Conservation (phyloP, 2,797 vertebrate species). For the Sebastes umbrosus region DNA sequence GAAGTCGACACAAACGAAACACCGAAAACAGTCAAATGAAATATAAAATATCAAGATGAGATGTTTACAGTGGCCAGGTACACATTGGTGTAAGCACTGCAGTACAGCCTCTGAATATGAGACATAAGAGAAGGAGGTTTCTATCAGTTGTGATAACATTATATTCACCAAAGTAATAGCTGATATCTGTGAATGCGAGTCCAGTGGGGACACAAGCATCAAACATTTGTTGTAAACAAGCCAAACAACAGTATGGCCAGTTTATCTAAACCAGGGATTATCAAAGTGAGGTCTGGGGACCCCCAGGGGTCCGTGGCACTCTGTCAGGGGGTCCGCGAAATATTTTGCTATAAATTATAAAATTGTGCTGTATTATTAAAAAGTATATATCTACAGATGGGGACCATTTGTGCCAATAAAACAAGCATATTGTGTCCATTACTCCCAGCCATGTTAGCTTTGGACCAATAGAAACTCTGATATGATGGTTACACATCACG, state of each 20-base stretch:
- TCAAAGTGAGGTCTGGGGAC: too few relatives aligned
- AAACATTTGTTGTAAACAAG: neutral
- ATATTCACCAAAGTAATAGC: neutral
- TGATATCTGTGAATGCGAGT: neutral
- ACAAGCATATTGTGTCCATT: too few relatives aligned
- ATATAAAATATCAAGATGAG: neutral
- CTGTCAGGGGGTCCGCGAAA: too few relatives aligned
- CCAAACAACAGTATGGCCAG: neutral
- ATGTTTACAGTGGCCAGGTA: neutral
- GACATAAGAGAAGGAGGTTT: neutral
- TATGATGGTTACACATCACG: too few relatives aligned
- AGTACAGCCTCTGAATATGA: neutral
- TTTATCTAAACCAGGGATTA: neutral
- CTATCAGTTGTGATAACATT: neutral
- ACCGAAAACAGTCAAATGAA: neutral
- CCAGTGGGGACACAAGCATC: neutral
- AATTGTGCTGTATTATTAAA: too few relatives aligned
- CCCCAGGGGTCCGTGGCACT: too few relatives aligned
- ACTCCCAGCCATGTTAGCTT: too few relatives aligned
- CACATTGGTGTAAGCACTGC: neutral
- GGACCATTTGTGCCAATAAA: too few relatives aligned
- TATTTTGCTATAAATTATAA: too few relatives aligned
- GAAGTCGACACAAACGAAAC: slow-evolving; percentile 1
- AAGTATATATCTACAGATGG: too few relatives aligned
- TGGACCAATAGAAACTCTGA: too few relatives aligned